Conservation (phyloP, 2,797 vertebrate species). For the Tokudaia muenninki region DNA sequence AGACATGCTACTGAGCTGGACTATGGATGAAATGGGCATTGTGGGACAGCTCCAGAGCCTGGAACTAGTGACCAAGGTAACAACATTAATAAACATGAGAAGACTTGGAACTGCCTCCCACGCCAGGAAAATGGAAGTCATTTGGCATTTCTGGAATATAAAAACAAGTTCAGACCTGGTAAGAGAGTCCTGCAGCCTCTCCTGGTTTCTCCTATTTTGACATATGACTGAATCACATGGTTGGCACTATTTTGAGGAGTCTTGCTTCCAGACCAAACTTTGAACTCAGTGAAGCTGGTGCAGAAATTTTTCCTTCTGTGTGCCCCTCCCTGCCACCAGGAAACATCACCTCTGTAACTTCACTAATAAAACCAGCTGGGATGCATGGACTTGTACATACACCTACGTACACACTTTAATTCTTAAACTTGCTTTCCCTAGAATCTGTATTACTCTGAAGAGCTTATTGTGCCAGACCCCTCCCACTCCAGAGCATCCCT, state of each 20-base stretch:
- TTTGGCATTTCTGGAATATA: neutral
- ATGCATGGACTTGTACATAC: neutral
- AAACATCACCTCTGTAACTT: neutral
- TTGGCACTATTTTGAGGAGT: neutral
- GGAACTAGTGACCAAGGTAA: neutral
- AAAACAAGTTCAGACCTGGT: neutral
- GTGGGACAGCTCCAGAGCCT: too few species aligned
- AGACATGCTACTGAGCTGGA: neutral
- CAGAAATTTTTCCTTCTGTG: neutral
- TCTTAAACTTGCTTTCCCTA: conserved; percentile 29
- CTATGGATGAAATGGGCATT: neutral
- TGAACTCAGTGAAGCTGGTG: neutral
- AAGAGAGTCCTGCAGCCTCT: neutral
- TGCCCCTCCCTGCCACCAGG: too few species aligned
- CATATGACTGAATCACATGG: conserved; percentile 5
- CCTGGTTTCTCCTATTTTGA: neutral
- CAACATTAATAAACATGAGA: neutral
- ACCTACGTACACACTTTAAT: neutral
- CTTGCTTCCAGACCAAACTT: neutral
- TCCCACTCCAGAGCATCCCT: neutral
- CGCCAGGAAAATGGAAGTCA: neutral
- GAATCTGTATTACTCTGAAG: neutral
- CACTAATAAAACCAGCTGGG: neutral
- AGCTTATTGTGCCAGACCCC: neutral
- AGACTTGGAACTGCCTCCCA: neutral